Percentiles rank a stretch among this genome's conserved stretches.
Evolutionary conservation across 2,797 vertebrate genomes (phyloP).

Genomic region (Leptodactylus fallax): DNA sequence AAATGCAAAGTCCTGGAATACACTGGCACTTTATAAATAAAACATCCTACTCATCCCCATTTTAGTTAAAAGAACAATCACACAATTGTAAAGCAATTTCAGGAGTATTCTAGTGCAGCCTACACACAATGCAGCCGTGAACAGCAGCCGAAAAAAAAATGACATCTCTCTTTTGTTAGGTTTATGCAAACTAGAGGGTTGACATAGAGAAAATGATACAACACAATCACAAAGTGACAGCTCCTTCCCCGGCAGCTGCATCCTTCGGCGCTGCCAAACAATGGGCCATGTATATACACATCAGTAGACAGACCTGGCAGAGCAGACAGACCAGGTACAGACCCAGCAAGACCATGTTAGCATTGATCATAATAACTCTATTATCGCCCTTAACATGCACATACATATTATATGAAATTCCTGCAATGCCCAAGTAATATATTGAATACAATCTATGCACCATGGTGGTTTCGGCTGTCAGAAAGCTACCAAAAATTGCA

Average conservation of each 20-base stretch:
- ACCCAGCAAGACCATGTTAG: background rate
- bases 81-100: slow-evolving; percentile 29
- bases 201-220: slow-evolving; percentile 46
- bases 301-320: background rate
- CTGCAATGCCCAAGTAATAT: background rate
- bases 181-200: slow-evolving; percentile 52
- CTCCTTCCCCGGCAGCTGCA: slow-evolving; percentile 30
- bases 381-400: background rate
- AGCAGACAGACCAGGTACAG: slow-evolving; percentile 13
- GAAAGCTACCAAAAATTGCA: background rate
- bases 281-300: slow-evolving; percentile 19
- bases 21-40: background rate
- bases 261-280: slow-evolving; percentile 22
- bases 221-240: slow-evolving; percentile 44
- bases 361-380: no score
- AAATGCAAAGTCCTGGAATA: background rate
- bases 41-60: background rate
- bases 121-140: slow-evolving; percentile 36
- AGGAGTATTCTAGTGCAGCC: slow-evolving; percentile 26
- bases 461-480: background rate
- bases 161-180: slow-evolving; percentile 44
- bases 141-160: slow-evolving; percentile 23
- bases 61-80: slow-evolving; percentile 12
- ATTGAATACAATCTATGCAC: background rate
- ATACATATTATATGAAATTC: background rate